Evolutionary conservation across 2,113 vertebrate species (phyloP).

Genomic region (Psammodynastes pulverulentus): DNA sequence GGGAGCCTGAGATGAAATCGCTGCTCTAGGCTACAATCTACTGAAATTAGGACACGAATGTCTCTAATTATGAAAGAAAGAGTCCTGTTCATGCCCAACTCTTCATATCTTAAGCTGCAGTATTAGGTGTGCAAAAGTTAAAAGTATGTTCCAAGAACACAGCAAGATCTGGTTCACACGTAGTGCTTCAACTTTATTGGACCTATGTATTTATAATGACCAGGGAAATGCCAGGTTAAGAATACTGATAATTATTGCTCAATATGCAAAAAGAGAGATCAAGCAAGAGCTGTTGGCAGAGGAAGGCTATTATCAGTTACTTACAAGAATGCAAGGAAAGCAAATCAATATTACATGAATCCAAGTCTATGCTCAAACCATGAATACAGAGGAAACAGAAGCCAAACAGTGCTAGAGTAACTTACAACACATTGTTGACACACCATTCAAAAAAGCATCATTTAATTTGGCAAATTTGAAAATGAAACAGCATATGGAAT

Average conservation of each 20-base stretch:
- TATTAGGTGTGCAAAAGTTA: too few relatives aligned
- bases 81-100: neutral
- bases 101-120: neutral
- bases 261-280: neutral
- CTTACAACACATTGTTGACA: neutral
- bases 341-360: neutral
- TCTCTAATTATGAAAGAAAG: neutral
- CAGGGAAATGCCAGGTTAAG: neutral
- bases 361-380: neutral
- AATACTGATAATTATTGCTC: neutral
- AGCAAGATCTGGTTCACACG: neutral
- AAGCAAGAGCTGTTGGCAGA: neutral
- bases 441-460: neutral
- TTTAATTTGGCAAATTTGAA: neutral
- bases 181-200: neutral
- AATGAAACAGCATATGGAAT: neutral
- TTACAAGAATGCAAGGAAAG: neutral
- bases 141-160: neutral
- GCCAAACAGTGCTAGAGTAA: neutral
- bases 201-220: neutral
- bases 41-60: neutral
- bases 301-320: neutral
- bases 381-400: neutral
- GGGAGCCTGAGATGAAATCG: neutral
- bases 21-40: neutral